Base-by-base conservation (phyloP, 2,888 invertebrate genomes). In the Cantharis nigra region DNA sequence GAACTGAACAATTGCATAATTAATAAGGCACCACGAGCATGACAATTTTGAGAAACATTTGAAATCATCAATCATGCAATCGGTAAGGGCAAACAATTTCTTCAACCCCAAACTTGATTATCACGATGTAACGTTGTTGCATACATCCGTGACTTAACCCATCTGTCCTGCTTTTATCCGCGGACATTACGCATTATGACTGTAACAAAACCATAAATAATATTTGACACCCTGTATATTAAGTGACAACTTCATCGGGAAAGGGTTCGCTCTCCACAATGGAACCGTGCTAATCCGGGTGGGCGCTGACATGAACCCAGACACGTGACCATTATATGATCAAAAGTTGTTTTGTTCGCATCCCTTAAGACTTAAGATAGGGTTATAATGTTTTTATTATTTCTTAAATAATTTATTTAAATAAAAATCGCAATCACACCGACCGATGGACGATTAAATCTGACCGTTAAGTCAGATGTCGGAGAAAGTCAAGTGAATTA, bases 201-300 rank as follows among this genome's bases (percentile, higher is more conserved):
- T 76, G 65, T 77, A 78, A 76, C 76, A 69, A 78, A 70, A 79
- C 78, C 79, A 81, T 81, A 82, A 82, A 81, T 81, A 82, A 82
- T 77, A 69, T 81, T 78, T 77, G 80, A 74, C 81, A 78, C 80
- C 73, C 74, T 76, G 78, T 80, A 81, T 73, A 78, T 78, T 78
- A 77, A 81, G 83, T 85, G 86, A 86, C 86, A 85, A 84, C 86
- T 86, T 83, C 83, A 86, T 86, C 84, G 79, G 83, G 83, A 84
- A 86, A 85, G 84, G 85, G 86, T 84, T 85, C 80, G 74, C 72
- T 69, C 70, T 79, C 82, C 81, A 85, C 84, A 86, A 85, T 83
- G 80, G 83, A 64, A 64, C 83, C 83, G 80, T 80, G 82, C 80
- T 85, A 86, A 85, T 85, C 85, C 85, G 78, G 80, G 82, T 80